Evolutionary conservation across 1,140 invertebrate genomes (phyloP), one percentile per base, ranked within the genome.

Genomic region (Protaetia brevitarsis): DNA sequence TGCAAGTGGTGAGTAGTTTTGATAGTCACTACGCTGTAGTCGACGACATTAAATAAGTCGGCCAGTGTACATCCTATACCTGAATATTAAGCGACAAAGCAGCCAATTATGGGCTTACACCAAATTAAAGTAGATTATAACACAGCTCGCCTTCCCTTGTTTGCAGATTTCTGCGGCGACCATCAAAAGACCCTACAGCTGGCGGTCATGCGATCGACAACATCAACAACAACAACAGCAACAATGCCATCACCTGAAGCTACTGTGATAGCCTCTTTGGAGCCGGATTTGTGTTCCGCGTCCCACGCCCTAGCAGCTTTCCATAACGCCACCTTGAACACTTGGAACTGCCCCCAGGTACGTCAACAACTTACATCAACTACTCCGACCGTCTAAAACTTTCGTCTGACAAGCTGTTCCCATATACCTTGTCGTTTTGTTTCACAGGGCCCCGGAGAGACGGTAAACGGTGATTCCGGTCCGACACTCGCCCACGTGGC

Each of bases 321-420:
- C 63, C 72, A 74, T 36, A 77, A 77, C 61, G 66, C 65, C 6
- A 70, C 71, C n/a, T 63, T 77, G 3, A 64, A 69, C 10, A 69
- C 71, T 0, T 77, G 76, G 76, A 76, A 76, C 59, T 77, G 76
- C 66, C 76, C 76, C 19, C 65, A 69, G 65, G 76, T 77, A 51
- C n/a, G 31, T 36, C 16, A 8, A 62, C 34, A 62, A 29, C 23
- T 8, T 10, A 62, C 3, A 36, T n/a, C 10, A 41, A 27, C 7
- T 34, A 7, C 31, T 34, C 31, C 31, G 7, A 7, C n/a, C n/a
- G n/a, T 34, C 7, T 34, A 34, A 34, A 51, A 10, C 10, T 51
- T 13, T 19, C 16, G 6, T 51, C 6, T 6, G 6, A 19, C 21
- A 8, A 34, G n/a, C 6, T 34, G 31, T 34, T 7, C 7, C 6